A percentile compares a stretch with the other conserved stretches of the same genome.
phyloP scores from a whole-genome alignment of 1,140 invertebrate genomes.

The Camponotus vicinus region DNA sequence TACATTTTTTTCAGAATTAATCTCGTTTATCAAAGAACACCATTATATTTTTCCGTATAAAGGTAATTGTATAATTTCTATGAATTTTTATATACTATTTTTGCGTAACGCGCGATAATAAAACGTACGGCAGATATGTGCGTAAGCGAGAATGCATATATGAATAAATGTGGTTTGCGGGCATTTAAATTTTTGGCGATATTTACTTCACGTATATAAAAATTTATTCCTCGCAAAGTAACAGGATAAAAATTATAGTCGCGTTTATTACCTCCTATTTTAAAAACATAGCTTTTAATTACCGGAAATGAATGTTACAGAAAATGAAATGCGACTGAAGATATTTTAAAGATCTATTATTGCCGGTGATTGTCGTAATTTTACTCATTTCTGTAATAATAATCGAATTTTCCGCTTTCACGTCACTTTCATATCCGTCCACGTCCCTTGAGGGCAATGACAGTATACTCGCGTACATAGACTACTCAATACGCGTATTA shows the following conservation, averaged over 20 bases:
- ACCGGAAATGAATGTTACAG: slow-evolving; percentile 10
- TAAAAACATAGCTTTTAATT: slow-evolving; percentile 13
- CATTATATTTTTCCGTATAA: slow-evolving; percentile 7
- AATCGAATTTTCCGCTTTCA: slow-evolving; percentile 58
- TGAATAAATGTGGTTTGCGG: slow-evolving; percentile 16
- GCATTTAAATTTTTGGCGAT: slow-evolving; percentile 30
- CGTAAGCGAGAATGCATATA: slow-evolving; percentile 15
- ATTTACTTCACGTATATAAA: background rate
- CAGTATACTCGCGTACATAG: slow-evolving; percentile 21
- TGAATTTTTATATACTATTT: slow-evolving; percentile 48
- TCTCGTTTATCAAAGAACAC: background rate
- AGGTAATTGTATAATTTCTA: slow-evolving; percentile 37
- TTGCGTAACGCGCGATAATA: slow-evolving; percentile 30
- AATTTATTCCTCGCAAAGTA: slow-evolving; percentile 2
- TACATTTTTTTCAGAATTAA: slow-evolving; percentile 22
- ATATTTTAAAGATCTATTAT: slow-evolving; percentile 28
- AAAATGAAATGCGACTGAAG: background rate
- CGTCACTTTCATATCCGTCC: slow-evolving; percentile 51
- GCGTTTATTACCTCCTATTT: slow-evolving; percentile 4
- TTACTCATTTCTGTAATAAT: slow-evolving; percentile 38
- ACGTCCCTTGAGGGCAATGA: slow-evolving; percentile 42
- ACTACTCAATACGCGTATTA: slow-evolving; percentile 36
- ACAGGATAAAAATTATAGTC: background rate
- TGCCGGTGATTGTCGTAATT: slow-evolving; percentile 31
- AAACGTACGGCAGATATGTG: slow-evolving; percentile 10